Evolutionary conservation across 1,140 invertebrate species (phyloP).

Genomic region (Asobara japonica): DNA sequence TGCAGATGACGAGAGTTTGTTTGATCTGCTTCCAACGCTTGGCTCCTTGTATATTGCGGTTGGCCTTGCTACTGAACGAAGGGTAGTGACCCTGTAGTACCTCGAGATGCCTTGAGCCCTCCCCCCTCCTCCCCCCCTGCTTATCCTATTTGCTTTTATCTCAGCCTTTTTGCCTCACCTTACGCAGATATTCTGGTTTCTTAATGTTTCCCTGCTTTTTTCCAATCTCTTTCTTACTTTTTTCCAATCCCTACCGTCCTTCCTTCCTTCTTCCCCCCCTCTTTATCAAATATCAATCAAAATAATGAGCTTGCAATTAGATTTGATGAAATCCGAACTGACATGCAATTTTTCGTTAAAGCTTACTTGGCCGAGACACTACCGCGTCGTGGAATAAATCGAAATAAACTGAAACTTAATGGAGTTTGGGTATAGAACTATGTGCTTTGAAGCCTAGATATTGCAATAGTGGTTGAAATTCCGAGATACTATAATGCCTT

Average conservation of each 20-base stretch:
- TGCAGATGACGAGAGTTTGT: not conserved
- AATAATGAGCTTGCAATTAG: no score
- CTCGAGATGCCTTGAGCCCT: slow-evolving; percentile 36
- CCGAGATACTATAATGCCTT: no score
- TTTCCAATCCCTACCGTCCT: slow-evolving; percentile 33
- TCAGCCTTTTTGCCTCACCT: not conserved
- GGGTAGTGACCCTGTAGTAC: slow-evolving; percentile 60
- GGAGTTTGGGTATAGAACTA: no score
- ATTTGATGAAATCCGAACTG: no score
- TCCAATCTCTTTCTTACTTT: slow-evolving; percentile 6
- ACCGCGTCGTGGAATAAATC: no score
- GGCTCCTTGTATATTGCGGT: slow-evolving; percentile 51
- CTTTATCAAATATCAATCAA: slow-evolving; percentile 21
- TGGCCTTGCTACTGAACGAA: slow-evolving; percentile 61
- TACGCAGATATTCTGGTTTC: slow-evolving; percentile 18
- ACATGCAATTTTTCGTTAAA: no score
- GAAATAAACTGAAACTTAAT: no score
- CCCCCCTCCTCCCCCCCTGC: not conserved
- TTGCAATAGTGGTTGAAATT: no score
- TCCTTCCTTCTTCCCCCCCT: slow-evolving; percentile 34
- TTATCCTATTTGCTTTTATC: slow-evolving; percentile 20
- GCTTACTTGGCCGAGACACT: no score
- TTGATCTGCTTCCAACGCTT: not conserved
- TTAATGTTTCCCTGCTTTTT: not conserved
- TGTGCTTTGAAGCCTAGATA: no score